phyloP scores from a whole-genome alignment of 92 coral and sea anemone species.

The Porites rus region DNA sequence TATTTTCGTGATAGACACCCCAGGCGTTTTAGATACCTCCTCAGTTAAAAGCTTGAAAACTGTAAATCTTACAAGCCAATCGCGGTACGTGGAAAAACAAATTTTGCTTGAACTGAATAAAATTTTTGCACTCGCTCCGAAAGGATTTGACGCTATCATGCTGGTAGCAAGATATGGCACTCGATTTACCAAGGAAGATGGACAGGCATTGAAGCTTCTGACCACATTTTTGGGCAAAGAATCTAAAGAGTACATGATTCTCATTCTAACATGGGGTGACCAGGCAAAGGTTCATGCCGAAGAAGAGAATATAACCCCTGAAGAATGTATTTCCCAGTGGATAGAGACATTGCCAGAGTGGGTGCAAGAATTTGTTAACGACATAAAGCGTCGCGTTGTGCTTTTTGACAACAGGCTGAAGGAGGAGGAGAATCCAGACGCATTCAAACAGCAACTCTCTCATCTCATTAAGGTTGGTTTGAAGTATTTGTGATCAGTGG shows the following conservation, averaged over 20 bases:
- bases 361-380: constrained; percentile 3
- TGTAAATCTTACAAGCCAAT: too few species aligned
- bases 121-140: constrained; percentile 7
- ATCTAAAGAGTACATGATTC: not conserved
- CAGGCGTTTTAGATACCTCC: constrained; percentile 7
- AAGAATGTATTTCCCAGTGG: not conserved
- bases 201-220: constrained; percentile 16
- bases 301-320: not conserved
- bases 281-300: not conserved
- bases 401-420: constrained; percentile 26
- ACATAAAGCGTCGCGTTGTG: constrained; percentile 16
- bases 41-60: not conserved
- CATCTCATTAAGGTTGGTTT: constrained; percentile 2
- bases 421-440: constrained; percentile 1
- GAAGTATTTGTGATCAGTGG: not conserved
- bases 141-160: constrained; percentile 32
- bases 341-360: not conserved
- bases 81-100: not conserved
- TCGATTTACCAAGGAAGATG: constrained; percentile 16
- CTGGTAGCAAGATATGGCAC: constrained; percentile 6
- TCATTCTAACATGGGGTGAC: constrained; percentile 23
- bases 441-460: constrained; percentile 4
- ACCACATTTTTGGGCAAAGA: constrained; percentile 1
- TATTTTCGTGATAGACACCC: constrained; percentile 20
- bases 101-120: constrained; percentile 3